phyloP scores from a whole-genome alignment of 53 echinoderm and acorn worm species.

The Echinometra lucunter region DNA sequence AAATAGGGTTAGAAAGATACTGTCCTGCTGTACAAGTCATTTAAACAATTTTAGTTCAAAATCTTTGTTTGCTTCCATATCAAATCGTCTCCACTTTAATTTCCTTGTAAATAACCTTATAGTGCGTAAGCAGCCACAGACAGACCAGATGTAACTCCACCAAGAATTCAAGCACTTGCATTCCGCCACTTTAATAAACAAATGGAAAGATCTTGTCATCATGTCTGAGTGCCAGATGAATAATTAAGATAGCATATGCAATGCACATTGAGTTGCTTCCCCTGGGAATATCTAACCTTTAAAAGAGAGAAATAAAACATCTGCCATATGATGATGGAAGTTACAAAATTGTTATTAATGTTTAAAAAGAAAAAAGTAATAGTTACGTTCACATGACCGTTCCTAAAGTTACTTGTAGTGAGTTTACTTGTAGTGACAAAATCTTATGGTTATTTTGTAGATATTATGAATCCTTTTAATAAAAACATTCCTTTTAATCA shows the following conservation, averaged over 20 bases:
- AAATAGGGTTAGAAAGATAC: too few relatives aligned
- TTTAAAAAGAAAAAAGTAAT: too few relatives aligned
- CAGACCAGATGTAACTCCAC: neutral
- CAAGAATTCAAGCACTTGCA: neutral
- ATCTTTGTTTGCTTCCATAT: too few relatives aligned
- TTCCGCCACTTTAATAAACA: neutral
- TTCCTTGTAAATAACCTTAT: neutral
- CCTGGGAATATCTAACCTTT: neutral
- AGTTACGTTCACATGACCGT: too few relatives aligned
- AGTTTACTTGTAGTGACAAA: too few relatives aligned
- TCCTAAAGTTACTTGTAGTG: too few relatives aligned
- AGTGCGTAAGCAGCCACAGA: neutral
- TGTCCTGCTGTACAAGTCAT: too few relatives aligned
- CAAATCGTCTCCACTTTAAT: neutral
- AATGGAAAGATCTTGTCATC: conserved; percentile 25
- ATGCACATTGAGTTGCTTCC: neutral
- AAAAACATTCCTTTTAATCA: too few relatives aligned
- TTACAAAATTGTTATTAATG: too few relatives aligned
- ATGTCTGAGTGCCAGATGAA: neutral
- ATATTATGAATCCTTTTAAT: too few relatives aligned
- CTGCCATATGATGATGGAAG: neutral
- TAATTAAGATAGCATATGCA: neutral
- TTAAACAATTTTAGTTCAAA: too few relatives aligned
- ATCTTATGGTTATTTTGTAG: too few relatives aligned
- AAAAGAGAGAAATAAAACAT: neutral